Conservation (phyloP, 1,140 invertebrate species). For the Drosophila pruinosa region DNA sequence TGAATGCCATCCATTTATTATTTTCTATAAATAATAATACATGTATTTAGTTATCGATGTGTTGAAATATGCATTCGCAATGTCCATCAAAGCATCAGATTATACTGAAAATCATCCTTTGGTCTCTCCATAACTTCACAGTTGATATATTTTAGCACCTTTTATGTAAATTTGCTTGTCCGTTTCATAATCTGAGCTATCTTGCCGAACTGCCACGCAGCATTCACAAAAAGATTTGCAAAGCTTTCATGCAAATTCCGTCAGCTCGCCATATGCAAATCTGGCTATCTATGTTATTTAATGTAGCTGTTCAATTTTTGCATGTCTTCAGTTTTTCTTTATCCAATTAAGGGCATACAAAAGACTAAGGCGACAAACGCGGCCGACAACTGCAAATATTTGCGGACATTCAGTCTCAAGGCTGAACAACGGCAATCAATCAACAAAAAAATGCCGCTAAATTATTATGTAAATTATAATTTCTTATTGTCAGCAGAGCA, state of each 20-base stretch:
- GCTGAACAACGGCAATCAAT: slow-evolving; percentile 51
- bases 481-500: slow-evolving; percentile 41
- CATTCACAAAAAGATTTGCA: slow-evolving; percentile 41
- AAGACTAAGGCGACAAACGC: slow-evolving; percentile 58
- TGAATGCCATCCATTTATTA: neutral
- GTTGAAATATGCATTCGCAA: slow-evolving; percentile 7
- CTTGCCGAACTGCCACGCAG: slow-evolving; percentile 15
- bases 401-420: slow-evolving; percentile 23
- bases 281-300: slow-evolving; percentile 31
- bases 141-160: slow-evolving; percentile 27
- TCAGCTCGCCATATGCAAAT: slow-evolving; percentile 64
- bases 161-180: slow-evolving; percentile 38
- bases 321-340: slow-evolving; percentile 54
- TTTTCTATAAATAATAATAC: neutral
- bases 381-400: slow-evolving; percentile 19
- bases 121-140: neutral
- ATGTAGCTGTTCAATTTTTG: slow-evolving; percentile 47
- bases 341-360: slow-evolving; percentile 66
- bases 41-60: slow-evolving; percentile 2
- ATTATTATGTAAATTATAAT: slow-evolving; percentile 74
- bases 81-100: neutral
- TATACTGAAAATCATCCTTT: slow-evolving; percentile 24
- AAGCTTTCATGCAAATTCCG: slow-evolving; percentile 52
- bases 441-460: slow-evolving; percentile 60
- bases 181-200: slow-evolving; percentile 16